Evolutionary conservation across 2,113 vertebrate species (phyloP).

Genomic region (Alosa alosa): DNA sequence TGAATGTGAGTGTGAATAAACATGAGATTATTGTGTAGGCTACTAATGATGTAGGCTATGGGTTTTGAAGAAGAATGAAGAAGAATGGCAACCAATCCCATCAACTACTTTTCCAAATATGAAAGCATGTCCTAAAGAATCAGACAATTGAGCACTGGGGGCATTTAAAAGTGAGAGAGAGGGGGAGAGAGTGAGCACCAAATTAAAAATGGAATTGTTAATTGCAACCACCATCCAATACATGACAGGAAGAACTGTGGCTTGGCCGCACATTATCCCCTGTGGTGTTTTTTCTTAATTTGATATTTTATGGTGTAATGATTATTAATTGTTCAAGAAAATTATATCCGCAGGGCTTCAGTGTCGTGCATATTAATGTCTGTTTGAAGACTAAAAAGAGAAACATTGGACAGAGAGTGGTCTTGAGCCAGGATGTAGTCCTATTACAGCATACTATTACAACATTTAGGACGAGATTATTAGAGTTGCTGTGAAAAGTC

Average conservation of each 20-base stretch:
- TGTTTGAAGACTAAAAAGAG: slow-evolving; percentile 23
- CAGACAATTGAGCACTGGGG: neutral
- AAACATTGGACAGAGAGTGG: neutral
- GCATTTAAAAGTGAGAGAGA: neutral
- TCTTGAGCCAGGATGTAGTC: neutral
- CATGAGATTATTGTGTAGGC: neutral
- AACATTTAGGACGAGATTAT: neutral
- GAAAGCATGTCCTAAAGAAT: neutral
- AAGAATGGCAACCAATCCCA: neutral
- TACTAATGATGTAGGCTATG: neutral
- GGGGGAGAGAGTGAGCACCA: neutral
- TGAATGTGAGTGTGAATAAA: neutral
- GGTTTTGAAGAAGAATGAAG: neutral
- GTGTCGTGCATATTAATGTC: slow-evolving; percentile 39
- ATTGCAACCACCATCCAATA: neutral
- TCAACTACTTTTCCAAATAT: neutral
- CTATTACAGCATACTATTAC: neutral
- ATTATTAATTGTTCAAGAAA: slow-evolving; percentile 43
- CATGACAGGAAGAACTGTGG: slow-evolving; percentile 13
- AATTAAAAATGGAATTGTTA: neutral
- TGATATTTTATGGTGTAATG: slow-evolving; percentile 42
- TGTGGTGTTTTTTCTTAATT: slow-evolving; percentile 35
- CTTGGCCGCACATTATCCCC: neutral
- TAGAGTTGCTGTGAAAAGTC: neutral
- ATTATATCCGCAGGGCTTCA: slow-evolving; percentile 18